Base-by-base conservation (phyloP, 1,140 invertebrate species). In the Drosophila hydei region DNA sequence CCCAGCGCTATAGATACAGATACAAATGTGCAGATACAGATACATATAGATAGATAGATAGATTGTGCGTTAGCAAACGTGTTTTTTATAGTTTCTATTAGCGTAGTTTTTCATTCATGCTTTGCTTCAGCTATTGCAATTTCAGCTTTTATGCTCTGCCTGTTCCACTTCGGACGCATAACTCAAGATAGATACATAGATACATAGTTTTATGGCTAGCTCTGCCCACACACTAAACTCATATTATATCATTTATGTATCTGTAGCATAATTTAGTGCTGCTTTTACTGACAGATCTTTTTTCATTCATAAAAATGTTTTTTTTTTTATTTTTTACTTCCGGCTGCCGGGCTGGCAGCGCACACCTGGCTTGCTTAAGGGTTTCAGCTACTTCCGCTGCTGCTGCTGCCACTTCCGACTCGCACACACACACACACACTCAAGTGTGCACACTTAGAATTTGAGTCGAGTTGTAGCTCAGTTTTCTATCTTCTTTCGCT, bases 71-170 rank as follows among this genome's bases (percentile, higher is more conserved):
- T 70, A 55, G 12, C 55, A 72, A 72, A 72, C 69, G 61, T 64
- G 62, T 77, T 30, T 77, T 69, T 30, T 62, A 61, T 79, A 71
- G 27, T 48, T 71, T 78, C 61, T 52, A 64, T 71, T 64, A 64
- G 61, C 61, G 36, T 36, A 56, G 68, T 42, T 56, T 71, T 71
- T 79, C 79, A 83, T 83, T 83, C 79, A 83, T 79, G 61, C 52
- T 25, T 43, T 7, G 27, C 19, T 55, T 38, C 45, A 19, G 25
- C 30, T n/a, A 18, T 62, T 58, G 51, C 40, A 55, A 38, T 30
- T 63, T 42, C 11, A 16, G 77, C 33, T 77, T 81, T 75, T 79
- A 84, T 84, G 79, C 58, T 84, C 79, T 72, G 79, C 68, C 84
- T 84, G 79, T 79, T 75, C 79, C 73, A 84, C 72, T 78, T 84